A percentile compares a stretch with the other conserved stretches of the same genome.
Evolutionary conservation across 2,888 invertebrate species (phyloP).

Genomic region (Diarsia brunnea): DNA sequence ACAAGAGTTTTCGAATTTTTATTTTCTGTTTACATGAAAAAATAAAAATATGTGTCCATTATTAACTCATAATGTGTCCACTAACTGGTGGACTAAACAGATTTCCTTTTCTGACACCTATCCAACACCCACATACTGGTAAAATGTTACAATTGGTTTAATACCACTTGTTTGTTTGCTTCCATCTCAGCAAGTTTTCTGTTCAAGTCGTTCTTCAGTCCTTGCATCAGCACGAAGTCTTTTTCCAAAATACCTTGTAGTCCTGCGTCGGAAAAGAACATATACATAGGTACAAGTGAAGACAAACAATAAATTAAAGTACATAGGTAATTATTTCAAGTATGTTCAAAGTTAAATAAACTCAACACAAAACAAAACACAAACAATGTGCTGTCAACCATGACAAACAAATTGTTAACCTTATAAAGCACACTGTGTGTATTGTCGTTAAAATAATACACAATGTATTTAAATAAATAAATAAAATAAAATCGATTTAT

Average conservation of each 20-base stretch:
- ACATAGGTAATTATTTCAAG: too few species aligned
- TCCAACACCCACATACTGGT: not conserved
- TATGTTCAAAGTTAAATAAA: not conserved
- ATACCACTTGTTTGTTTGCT: conserved; percentile 79
- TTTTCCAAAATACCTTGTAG: conserved; percentile 85
- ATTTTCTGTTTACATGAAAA: too few species aligned
- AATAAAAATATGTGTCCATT: too few species aligned
- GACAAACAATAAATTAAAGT: not conserved
- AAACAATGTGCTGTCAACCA: too few species aligned
- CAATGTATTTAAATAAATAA: too few species aligned
- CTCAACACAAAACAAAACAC: not conserved
- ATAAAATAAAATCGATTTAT: too few species aligned
- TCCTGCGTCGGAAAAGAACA: conserved; percentile 70
- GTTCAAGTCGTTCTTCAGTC: conserved; percentile 88
- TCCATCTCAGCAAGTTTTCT: conserved; percentile 87
- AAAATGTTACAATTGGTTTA: conserved; percentile 62
- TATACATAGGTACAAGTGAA: not conserved
- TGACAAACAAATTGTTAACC: too few species aligned
- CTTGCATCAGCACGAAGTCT: conserved; percentile 86
- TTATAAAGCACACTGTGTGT: too few species aligned
- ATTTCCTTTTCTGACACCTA: not conserved
- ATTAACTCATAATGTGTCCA: too few species aligned
- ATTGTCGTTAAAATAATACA: too few species aligned
- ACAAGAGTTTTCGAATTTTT: too few species aligned
- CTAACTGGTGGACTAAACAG: too few species aligned